Evolutionary conservation across 2,888 invertebrate species (phyloP).

Genomic region (Acanthosepion pharaonis): DNA sequence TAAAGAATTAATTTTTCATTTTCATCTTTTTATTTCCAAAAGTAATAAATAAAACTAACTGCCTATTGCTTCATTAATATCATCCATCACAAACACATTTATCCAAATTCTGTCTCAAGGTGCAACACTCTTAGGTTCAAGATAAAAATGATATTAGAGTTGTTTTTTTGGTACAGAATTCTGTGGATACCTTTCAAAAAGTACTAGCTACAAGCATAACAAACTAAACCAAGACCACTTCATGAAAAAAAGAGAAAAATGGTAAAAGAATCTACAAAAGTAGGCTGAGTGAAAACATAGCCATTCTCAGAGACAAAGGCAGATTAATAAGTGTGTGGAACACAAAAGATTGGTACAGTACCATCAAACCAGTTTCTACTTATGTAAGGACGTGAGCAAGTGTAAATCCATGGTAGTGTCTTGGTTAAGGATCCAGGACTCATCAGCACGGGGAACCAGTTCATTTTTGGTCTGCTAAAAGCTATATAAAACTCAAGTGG

Average conservation of each 20-base stretch:
- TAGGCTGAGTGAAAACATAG: constrained; percentile 43
- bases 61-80: background rate
- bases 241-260: constrained; percentile 40
- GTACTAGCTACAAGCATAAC: constrained; percentile 46
- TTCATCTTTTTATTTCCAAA: background rate
- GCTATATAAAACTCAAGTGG: constrained; percentile 38
- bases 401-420: constrained; percentile 36
- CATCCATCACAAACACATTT: background rate
- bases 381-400: constrained; percentile 43
- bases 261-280: constrained; percentile 33
- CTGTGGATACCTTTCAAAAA: constrained; percentile 44
- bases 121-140: constrained; percentile 13
- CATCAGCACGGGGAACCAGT: constrained; percentile 33
- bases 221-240: constrained; percentile 45
- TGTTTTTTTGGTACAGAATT: constrained; percentile 46
- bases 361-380: constrained; percentile 43
- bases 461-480: constrained; percentile 44
- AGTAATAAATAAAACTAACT: background rate
- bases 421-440: constrained; percentile 43
- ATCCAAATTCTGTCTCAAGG: background rate
- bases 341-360: constrained; percentile 42
- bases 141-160: constrained; percentile 37
- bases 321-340: constrained; percentile 35
- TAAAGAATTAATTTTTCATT: background rate
- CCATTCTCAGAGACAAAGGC: constrained; percentile 44